These are phyloP conservation scores for Chelon auratus DNA, from an alignment of 2,797 vertebrate species.

Conservation along the genomic window DNA sequence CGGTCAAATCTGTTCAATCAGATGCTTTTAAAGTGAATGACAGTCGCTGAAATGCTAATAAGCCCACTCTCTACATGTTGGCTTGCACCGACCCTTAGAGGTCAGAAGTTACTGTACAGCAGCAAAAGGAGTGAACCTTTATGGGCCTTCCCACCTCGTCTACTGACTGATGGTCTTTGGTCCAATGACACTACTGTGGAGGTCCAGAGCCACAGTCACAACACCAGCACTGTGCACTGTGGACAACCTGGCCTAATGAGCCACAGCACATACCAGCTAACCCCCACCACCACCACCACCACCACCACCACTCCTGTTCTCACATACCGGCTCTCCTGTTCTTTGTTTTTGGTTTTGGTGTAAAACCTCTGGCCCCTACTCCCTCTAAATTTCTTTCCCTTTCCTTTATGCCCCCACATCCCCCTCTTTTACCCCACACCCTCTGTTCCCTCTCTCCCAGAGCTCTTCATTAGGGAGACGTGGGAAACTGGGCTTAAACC, in stretches of 20 bases:
- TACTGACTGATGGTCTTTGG: constrained; percentile 44
- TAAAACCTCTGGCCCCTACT: constrained; percentile 65
- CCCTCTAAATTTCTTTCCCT: constrained; percentile 57
- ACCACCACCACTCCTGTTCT: constrained; percentile 36
- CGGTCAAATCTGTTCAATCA: constrained; percentile 14
- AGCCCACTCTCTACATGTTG: neutral
- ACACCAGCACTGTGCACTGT: constrained; percentile 62
- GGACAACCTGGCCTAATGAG: constrained; percentile 78
- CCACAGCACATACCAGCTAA: constrained; percentile 58
- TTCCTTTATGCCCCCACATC: constrained; percentile 57
- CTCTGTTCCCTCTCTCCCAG: constrained; percentile 74
- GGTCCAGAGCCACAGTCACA: constrained; percentile 66
- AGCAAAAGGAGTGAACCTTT: constrained; percentile 11
- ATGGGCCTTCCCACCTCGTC: constrained; percentile 5
- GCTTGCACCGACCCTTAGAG: constrained; percentile 22
- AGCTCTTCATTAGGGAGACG: constrained; percentile 84
- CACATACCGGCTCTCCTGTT: constrained; percentile 57
- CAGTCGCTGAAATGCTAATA: constrained; percentile 18
- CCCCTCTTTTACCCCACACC: constrained; percentile 52
- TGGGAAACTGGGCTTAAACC: constrained; percentile 83
- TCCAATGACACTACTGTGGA: constrained; percentile 54
- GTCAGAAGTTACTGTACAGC: constrained; percentile 32
- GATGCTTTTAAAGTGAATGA: constrained; percentile 1
- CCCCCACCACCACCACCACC: neutral
- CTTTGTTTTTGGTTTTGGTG: constrained; percentile 74